Evolutionary conservation across 2,113 vertebrate species (phyloP).

Genomic region (Malurus elegans): DNA sequence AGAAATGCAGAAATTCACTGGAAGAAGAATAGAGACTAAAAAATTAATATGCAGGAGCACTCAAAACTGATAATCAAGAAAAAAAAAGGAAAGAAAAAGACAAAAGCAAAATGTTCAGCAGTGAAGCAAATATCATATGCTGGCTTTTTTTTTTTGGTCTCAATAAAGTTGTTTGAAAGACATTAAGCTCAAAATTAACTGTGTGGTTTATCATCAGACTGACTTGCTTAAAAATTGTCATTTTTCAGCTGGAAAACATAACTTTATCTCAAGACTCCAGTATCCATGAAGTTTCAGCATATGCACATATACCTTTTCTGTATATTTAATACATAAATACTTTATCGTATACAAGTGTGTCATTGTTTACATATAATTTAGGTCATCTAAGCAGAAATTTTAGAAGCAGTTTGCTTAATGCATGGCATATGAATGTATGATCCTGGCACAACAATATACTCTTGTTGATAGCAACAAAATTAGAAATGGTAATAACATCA

Average conservation of each 20-base stretch:
- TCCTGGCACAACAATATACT: slow-evolving; percentile 3
- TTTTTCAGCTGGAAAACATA: background rate
- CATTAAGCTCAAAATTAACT: background rate
- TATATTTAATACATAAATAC: background rate
- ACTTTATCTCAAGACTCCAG: background rate
- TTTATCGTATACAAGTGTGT: background rate
- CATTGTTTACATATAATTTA: background rate
- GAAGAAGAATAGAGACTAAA: background rate
- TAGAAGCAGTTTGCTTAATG: slow-evolving; percentile 16
- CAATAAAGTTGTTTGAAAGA: background rate
- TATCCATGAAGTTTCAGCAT: background rate
- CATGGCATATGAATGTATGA: background rate
- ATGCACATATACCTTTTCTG: slow-evolving; percentile 11
- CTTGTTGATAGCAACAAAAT: slow-evolving; percentile 41
- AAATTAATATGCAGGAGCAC: background rate
- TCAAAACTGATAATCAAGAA: background rate
- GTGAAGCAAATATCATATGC: background rate
- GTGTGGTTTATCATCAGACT: background rate
- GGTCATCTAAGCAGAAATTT: slow-evolving; percentile 10
- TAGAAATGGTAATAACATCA: background rate
- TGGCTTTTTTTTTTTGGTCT: background rate
- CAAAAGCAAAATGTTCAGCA: background rate
- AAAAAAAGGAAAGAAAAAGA: background rate
- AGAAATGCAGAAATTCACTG: background rate
- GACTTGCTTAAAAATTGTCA: background rate